Evolutionary conservation across 2,888 invertebrate species (phyloP), one percentile per base, ranked within the genome.

Genomic region (Masnerella sp.): DNA sequence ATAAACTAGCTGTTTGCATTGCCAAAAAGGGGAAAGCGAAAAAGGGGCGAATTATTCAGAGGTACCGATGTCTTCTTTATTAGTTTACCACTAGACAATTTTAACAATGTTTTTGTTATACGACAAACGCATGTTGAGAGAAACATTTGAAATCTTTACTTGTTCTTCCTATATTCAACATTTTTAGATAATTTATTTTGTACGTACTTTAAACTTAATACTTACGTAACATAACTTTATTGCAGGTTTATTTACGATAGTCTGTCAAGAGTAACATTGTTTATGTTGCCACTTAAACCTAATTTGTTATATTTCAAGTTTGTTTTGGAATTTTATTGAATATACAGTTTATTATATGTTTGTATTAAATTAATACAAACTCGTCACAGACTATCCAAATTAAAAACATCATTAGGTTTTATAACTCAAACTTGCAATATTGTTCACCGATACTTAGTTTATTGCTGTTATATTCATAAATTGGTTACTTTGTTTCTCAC

Each of bases 61-160:
- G 49, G 15, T 11, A 34, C 9, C 17, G n/a, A 45, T 51, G 64
- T 64, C 64, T 64, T 71, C 58, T 71, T 71, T 51, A 45, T 71
- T 64, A 58, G 22, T 56, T 64, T 58, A 51, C 51, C 9, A 42
- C 36, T 9, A 61, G 2, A 12, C 58, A 49, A 43, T 64, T 54
- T 64, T 61, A 32, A 20, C 43, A 49, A 17, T 47, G 9, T 71
- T 62, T 28, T 51, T 64, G 32, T 43, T 54, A 40, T 38, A 43
- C 20, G 15, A 64, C 42, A 61, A 18, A 42, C 18, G 18, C n/a
- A 49, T 18, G 56, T 56, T 70, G 61, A 54, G 61, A 56, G 69
- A 62, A 69, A 69, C 40, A 36, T 11, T 15, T 28, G 3, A 4
- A 45, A 52, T 22, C 22, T 1, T 36, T n/a, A n/a, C 49, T 30